Conservation (phyloP, 2,888 invertebrate genomes). For the Heliconius ethilla region DNA sequence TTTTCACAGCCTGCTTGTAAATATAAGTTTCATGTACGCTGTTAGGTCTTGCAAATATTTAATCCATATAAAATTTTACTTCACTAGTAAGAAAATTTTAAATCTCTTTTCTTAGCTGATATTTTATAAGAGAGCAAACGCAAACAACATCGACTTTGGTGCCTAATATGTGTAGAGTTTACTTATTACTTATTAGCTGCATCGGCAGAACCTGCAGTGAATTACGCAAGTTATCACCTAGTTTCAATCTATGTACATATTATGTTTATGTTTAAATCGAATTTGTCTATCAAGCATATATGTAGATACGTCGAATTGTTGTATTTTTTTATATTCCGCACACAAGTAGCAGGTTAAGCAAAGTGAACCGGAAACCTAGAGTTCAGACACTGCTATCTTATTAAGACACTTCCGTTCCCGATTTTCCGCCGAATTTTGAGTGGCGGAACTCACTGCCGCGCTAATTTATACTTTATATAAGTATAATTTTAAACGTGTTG, state of each 20-base stretch:
- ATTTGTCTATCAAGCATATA: background rate
- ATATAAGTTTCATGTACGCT: background rate
- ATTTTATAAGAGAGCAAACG: conserved; percentile 28
- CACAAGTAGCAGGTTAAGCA: no score
- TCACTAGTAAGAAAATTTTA: background rate
- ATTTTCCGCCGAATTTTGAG: no score
- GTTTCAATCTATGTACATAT: conserved; percentile 39
- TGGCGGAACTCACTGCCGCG: no score
- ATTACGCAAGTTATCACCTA: conserved; percentile 50
- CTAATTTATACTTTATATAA: background rate
- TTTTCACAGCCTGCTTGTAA: background rate
- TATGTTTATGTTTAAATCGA: conserved; percentile 12
- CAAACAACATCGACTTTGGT: conserved; percentile 4
- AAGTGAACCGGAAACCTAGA: no score
- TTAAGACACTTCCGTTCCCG: no score
- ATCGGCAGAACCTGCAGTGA: conserved; percentile 46
- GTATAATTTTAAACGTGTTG: background rate
- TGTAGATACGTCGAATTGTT: no score
- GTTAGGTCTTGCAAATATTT: background rate
- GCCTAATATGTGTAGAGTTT: conserved; percentile 4
- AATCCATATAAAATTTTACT: background rate
- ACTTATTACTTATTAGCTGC: conserved; percentile 36
- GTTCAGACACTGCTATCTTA: no score
- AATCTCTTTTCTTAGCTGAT: conserved; percentile 43
- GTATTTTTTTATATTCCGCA: no score